Percentiles rank a stretch among this genome's conserved stretches.
phyloP scores from a whole-genome alignment of 2,113 vertebrate genomes.

The Aegithalos caudatus region DNA sequence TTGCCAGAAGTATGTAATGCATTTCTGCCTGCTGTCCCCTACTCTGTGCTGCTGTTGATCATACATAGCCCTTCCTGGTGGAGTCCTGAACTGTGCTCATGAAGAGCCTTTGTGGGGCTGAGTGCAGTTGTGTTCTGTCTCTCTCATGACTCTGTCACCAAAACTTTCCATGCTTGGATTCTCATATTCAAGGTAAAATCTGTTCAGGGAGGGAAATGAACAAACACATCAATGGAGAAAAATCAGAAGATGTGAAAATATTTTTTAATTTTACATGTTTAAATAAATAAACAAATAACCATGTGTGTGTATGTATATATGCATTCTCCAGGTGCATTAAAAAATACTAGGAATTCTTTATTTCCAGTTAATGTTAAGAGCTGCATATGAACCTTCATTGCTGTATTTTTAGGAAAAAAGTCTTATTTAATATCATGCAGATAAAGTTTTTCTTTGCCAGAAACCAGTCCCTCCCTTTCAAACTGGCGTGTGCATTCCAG shows the following conservation, averaged over 20 bases:
- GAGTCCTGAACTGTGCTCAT: not conserved
- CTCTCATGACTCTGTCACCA: not conserved
- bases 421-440: not conserved
- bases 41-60: not conserved
- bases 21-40: not conserved
- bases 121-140: not conserved
- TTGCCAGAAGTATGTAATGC: not conserved
- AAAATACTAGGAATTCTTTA: not conserved
- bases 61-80: not conserved
- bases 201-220: not conserved
- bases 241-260: not conserved
- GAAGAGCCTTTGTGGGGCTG: not conserved
- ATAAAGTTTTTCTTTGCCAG: not conserved
- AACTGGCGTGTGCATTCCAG: not conserved
- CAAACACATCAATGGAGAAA: not conserved
- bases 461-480: not conserved
- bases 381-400: not conserved
- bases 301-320: not conserved
- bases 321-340: not conserved
- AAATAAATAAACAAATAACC: not conserved
- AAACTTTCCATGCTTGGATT: not conserved
- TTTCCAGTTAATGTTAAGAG: not conserved
- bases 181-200: not conserved
- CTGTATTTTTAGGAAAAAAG: not conserved
- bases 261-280: not conserved